Conservation (phyloP, 2,888 invertebrate species). For the Phasia obesa region DNA sequence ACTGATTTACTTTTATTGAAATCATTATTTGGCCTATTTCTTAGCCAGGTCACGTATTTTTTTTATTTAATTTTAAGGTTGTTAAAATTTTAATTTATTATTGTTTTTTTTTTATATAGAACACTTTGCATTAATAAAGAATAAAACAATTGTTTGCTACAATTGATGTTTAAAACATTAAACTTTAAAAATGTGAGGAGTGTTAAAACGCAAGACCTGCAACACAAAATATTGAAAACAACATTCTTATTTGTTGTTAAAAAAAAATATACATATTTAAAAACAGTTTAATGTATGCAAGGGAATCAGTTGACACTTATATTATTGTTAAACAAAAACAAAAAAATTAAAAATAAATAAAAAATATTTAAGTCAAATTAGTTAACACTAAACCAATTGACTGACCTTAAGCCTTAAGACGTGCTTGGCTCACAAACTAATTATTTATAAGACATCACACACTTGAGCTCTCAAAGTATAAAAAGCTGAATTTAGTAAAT, state of each 20-base stretch:
- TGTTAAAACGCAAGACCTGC: too few relatives aligned
- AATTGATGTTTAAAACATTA: neutral
- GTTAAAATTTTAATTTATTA: constrained; percentile 4
- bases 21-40: constrained; percentile 10
- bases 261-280: too few relatives aligned
- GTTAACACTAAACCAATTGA: constrained; percentile 59
- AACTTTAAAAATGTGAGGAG: too few relatives aligned
- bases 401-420: constrained; percentile 59
- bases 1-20: constrained; percentile 6
- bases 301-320: constrained; percentile 14
- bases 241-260: too few relatives aligned
- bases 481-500: constrained; percentile 39
- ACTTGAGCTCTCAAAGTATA: constrained; percentile 32
- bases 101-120: neutral
- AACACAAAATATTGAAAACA: too few relatives aligned
- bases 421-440: constrained; percentile 42
- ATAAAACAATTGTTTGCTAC: neutral
- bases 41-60: constrained; percentile 41
- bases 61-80: neutral
- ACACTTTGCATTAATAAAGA: constrained; percentile 13
- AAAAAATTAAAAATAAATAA: too few relatives aligned
- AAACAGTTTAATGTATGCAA: neutral
- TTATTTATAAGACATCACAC: neutral
- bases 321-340: too few relatives aligned
- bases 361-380: constrained; percentile 27